Conservation (phyloP, 2,888 invertebrate species). For the Nowickia ferox region DNA sequence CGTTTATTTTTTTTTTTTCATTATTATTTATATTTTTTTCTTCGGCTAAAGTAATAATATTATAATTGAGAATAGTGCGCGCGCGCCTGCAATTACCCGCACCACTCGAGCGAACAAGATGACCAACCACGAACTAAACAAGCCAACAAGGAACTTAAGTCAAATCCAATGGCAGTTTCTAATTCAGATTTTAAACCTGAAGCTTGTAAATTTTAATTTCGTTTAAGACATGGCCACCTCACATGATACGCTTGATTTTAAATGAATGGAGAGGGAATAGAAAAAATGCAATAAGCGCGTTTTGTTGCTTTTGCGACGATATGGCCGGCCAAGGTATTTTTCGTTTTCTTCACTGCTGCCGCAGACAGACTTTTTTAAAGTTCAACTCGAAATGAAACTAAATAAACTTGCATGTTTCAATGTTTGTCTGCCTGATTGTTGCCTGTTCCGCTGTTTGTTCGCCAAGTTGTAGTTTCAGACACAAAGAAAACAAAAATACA, state of each 20-base stretch:
- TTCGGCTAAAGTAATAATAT: conserved; percentile 37
- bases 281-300: conserved; percentile 34
- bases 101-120: neutral
- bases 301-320: conserved; percentile 31
- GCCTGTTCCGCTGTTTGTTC: conserved; percentile 27
- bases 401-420: conserved; percentile 56
- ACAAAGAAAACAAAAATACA: conserved; percentile 7
- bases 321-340: conserved; percentile 57
- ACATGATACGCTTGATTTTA: conserved; percentile 14
- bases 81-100: conserved; percentile 66
- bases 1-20: conserved; percentile 63
- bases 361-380: conserved; percentile 36
- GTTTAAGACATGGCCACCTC: conserved; percentile 37
- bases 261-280: conserved; percentile 20
- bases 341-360: conserved; percentile 55
- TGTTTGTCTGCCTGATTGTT: conserved; percentile 23
- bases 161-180: neutral
- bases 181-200: too few relatives aligned
- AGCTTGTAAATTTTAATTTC: neutral
- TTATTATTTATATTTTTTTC: neutral
- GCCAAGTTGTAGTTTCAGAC: conserved; percentile 36
- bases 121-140: conserved; percentile 26
- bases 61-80: conserved; percentile 60
- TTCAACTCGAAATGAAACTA: conserved; percentile 59
- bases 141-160: neutral